Evolutionary conservation across 2,113 vertebrate genomes (phyloP).

Genomic region (Oostethus manadensis): DNA sequence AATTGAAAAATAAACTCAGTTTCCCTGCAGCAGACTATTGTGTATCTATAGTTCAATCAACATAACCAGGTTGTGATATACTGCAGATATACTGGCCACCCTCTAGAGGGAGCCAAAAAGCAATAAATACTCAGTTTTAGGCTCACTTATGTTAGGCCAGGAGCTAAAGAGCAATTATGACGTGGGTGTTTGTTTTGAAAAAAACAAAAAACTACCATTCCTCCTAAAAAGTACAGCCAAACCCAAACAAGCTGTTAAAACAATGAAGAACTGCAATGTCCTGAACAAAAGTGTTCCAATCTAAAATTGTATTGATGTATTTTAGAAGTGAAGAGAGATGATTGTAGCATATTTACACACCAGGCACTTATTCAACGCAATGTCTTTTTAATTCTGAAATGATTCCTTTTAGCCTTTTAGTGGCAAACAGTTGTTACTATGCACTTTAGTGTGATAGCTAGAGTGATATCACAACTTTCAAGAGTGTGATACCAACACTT

Average conservation of each 20-base stretch:
- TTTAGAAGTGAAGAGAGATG: background rate
- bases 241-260: background rate
- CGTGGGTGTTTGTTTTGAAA: background rate
- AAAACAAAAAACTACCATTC: background rate
- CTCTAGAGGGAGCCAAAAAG: conserved; percentile 53
- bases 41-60: too few species aligned
- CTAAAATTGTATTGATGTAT: background rate
- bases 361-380: background rate
- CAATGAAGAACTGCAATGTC: background rate
- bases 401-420: too few species aligned
- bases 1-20: too few species aligned
- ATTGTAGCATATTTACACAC: background rate
- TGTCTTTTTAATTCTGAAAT: background rate
- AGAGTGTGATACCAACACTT: background rate
- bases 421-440: background rate
- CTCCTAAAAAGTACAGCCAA: background rate
- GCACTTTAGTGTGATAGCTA: background rate
- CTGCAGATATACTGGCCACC: background rate
- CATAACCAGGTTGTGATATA: too few species aligned
- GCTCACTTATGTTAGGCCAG: background rate
- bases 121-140: background rate
- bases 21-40: too few species aligned
- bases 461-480: too few species aligned
- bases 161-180: background rate
- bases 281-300: background rate